Base-by-base conservation (phyloP, 2,888 invertebrate genomes). In the Hemaris fuciformis region DNA sequence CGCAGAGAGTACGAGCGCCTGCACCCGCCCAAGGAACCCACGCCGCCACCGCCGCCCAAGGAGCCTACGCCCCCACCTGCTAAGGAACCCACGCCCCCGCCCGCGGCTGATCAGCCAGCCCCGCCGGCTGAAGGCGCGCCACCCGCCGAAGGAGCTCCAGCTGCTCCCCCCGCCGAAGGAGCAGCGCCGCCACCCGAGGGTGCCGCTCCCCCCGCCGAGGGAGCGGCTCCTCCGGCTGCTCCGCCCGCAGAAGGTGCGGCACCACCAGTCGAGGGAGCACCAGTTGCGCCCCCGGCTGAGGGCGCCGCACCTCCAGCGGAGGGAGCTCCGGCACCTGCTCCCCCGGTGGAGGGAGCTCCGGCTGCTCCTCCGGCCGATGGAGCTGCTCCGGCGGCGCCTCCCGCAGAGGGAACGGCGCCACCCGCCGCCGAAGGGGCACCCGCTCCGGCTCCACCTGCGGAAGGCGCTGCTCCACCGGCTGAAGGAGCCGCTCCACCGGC, bases 1-100 rank as follows among this genome's bases (percentile, higher is more conserved):
- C 80, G 88, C 70, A 80, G 76, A 69, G 84, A 85, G 73, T 76
- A 78, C 74, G 83, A 83, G 74, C 75, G 77, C n/a, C 73, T 75
- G 67, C 77, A 77, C 62, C 77, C 66, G 34, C 64, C 81, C 59
- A 65, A 65, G 63, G 57, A 61, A 61, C 69, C 71, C 57, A 68
- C 71, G 56, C 58, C 62, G 8, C 70, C 87, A 62, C 85, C 71
- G 27, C 73, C 76, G 53, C 75, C 77, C 64, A 75, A 75, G 66
- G 72, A 62, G 66, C 75, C 72, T 60, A 70, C 66, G 59, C 53
- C 53, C 31, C 62, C 63, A 58, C 64, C 57, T n/a, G n/a, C n/a
- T 59, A 69, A 66, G 2, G 83, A 78, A 60, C 75, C 80, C 74
- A 53, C 79, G 0, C 77, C 81, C 4, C 74, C 72, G 10, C 75